A percentile compares a stretch with the other conserved stretches of the same genome.
phyloP scores from a whole-genome alignment of 2,113 vertebrate species.

The Burhinus oedicnemus region DNA sequence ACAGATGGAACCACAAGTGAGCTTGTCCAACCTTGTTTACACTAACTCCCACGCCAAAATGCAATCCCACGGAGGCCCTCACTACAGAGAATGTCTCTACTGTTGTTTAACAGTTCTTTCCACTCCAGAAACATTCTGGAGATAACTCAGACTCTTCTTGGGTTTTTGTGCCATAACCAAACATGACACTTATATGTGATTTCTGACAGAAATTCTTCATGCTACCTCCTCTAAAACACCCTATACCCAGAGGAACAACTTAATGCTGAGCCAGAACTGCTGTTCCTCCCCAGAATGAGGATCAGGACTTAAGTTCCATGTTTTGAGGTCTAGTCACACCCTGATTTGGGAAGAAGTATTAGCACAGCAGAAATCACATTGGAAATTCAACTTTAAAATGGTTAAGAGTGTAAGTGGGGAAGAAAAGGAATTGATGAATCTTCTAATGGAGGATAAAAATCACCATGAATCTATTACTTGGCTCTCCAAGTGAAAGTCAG shows the following conservation, averaged over 20 bases:
- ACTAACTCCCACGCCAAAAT: constrained; percentile 15
- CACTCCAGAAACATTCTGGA: background rate
- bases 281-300: background rate
- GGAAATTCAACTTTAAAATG: background rate
- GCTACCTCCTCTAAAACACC: background rate
- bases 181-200: background rate
- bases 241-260: background rate
- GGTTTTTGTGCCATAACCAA: fast-evolving
- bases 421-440: background rate
- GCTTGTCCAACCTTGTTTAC: constrained; percentile 1
- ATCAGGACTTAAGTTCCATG: background rate
- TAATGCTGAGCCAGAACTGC: background rate
- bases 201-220: background rate
- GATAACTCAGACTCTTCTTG: background rate
- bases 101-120: background rate
- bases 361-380: background rate
- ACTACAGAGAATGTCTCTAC: background rate
- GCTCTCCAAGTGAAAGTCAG: background rate
- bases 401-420: background rate
- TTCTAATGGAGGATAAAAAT: background rate
- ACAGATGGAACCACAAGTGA: constrained; percentile 20
- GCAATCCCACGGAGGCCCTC: background rate
- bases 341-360: background rate
- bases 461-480: background rate
- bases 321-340: background rate